Conservation (phyloP, 1,140 invertebrate genomes). For the Trichogramma pretiosum region DNA sequence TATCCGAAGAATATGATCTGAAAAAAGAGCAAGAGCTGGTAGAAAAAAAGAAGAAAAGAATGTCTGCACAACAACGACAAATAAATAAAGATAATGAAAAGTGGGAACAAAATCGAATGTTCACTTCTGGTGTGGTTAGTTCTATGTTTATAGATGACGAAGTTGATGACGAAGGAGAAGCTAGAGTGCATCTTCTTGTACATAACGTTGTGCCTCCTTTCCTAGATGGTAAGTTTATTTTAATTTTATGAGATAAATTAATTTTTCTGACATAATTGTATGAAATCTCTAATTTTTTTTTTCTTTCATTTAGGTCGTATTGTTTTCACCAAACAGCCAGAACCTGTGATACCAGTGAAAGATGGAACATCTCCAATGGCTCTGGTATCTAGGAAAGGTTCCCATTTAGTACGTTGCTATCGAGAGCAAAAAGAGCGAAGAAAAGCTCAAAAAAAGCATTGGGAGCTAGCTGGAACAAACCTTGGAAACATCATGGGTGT, state of each 20-base stretch:
- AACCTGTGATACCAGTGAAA: conserved; percentile 59
- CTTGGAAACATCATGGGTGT: conserved; percentile 95
- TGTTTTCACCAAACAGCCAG: conserved; percentile 98
- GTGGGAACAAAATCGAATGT: conserved; percentile 98
- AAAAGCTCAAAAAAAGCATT: conserved; percentile 97
- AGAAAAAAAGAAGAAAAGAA: conserved; percentile 78
- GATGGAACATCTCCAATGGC: conserved; percentile 99
- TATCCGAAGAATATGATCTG: conserved; percentile 82
- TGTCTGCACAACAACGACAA: conserved; percentile 90
- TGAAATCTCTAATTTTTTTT: not conserved
- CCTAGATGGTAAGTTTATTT: conserved; percentile 66
- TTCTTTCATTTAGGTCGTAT: conserved; percentile 54
- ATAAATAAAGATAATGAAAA: conserved; percentile 96
- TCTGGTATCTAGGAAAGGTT: conserved; percentile 91
- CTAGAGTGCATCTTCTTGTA: conserved; percentile 90
- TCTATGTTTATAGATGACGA: conserved; percentile 86
- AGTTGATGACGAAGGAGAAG: conserved; percentile 86
- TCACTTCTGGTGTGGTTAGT: conserved; percentile 90
- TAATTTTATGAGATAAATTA: not conserved
- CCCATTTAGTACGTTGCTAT: conserved; percentile 76
- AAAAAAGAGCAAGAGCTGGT: conserved; percentile 89
- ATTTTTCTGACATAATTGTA: not conserved
- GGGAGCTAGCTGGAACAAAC: conserved; percentile 95
- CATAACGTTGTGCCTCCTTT: conserved; percentile 99
- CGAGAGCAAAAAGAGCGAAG: conserved; percentile 93